Evolutionary conservation across 2,888 invertebrate species (phyloP), one percentile per base, ranked within the genome.

Genomic region (Noctua comes): DNA sequence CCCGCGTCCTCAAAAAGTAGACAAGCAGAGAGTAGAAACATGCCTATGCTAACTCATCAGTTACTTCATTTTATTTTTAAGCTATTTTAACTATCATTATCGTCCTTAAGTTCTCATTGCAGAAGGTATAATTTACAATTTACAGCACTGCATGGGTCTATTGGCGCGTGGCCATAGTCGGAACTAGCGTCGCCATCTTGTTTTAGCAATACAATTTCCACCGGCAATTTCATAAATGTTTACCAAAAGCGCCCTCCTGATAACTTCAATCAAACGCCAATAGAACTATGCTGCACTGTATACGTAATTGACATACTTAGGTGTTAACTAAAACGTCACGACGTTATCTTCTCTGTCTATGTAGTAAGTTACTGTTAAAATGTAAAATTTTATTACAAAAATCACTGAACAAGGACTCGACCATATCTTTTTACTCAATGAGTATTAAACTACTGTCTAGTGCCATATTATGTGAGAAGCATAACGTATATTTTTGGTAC

Each of bases 1-100:
- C 96, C 2, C 89, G 91, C 36, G 90, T 96, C 3, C 88, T 96
- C 36, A 90, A 88, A n/a, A 93, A 94, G 83, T 94, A 89, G 73
- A 68, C 57, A 0, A 11, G 11, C 11, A 54, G 51, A 36, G n/a
- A 11, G 7, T 48, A 64, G 40, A 31, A 46, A 40, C 40, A 24
- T 51, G 62, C 16, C 10, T 48, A 68, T 40, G 27, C 59, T n/a
- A 46, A 43, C 16, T 57, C 27, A 57, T 71, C 36, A 59, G 31
- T 43, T 46, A 66, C 13, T 73, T 62, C 4, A 57, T 71, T n/a
- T 40, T n/a, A 27, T 66, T 18, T 78, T 21, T 69, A 83, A 54
- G 46, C 5, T 78, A 65, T 68, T 72, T 40, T 66, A 65, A 51
- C 16, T 24, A 57, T 73, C 0, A 62, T 62, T 36, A 21, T 62